Evolutionary conservation across 2,888 invertebrate species (phyloP), one percentile per base, ranked within the genome.

Genomic region (Trachelus troglodyta): DNA sequence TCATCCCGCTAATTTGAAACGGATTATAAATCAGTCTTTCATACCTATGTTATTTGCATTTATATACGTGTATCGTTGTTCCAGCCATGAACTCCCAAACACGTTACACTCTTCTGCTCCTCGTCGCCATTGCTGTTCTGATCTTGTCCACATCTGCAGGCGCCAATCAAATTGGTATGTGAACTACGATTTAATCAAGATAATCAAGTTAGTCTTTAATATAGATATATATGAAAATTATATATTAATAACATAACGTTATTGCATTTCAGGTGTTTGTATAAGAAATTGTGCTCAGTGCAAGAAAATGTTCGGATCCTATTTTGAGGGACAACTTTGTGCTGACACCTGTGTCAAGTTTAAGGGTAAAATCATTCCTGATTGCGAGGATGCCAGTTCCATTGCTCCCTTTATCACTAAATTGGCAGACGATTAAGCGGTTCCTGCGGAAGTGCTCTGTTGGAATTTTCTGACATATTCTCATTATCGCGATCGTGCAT

Each of bases 281-380:
- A 95, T 97, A 80, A 94, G 96, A 85, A 97, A 97, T 92, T 97
- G 97, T 90, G 97, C 96, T 0, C 97, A 97, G 88, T 97, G 97
- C 92, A 97, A 96, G 92, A 96, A 96, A 91, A 97, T 97, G 95
- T 95, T 96, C 83, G 97, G 97, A 0, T 94, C 94, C 0, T 97
- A 96, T 92, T 97, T 97, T 92, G 96, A 97, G 87, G 97, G 97
- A 0, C 95, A 96, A 75, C 94, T 96, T 0, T 97, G 97, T 90
- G 97, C 97, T 0, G 96, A 97, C 86, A 94, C 96, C 83, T 97
- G 97, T 90, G 93, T 97, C 84, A 95, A 96, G 89, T 95, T 95
- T 91, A 96, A 95, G 88, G 97, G 97, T 81, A 96, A 96, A 90
- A 93, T 96, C 81, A 96, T 96, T 78, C 97, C 97, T 0, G 97